Percentiles rank a stretch among this genome's conserved stretches.
phyloP scores from a whole-genome alignment of 2,113 vertebrate genomes.

The Chauna torquata region DNA sequence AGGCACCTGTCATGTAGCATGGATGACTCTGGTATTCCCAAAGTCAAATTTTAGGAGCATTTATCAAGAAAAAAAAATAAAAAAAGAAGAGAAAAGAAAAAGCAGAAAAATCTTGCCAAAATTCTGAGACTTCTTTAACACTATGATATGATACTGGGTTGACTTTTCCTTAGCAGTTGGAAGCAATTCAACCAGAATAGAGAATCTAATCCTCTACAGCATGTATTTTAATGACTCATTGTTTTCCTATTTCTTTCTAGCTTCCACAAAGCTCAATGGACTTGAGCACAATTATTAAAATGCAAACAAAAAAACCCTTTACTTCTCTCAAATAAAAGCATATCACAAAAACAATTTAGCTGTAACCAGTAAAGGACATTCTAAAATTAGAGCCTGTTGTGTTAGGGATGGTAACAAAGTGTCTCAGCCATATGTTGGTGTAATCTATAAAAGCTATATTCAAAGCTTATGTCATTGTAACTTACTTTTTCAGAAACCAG shows the following conservation, averaged over 20 bases:
- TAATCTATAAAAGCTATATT: not conserved
- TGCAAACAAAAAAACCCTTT: not conserved
- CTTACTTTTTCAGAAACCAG: not conserved
- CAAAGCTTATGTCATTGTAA: not conserved
- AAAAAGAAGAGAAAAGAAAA: no score
- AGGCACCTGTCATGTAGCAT: not conserved
- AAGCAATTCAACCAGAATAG: not conserved
- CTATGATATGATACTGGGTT: not conserved
- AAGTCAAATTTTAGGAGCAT: not conserved
- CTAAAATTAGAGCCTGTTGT: constrained; percentile 43
- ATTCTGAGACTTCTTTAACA: not conserved
- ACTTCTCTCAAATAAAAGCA: not conserved
- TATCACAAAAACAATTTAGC: not conserved
- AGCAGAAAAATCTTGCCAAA: not conserved
- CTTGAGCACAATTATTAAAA: not conserved
- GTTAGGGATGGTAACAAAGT: constrained; percentile 1
- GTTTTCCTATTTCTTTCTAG: not conserved
- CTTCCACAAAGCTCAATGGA: not conserved
- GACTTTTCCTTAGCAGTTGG: not conserved
- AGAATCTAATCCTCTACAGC: not conserved
- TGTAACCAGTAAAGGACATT: not conserved
- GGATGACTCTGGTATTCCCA: not conserved
- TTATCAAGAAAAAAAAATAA: not conserved
- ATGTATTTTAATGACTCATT: constrained; percentile 40
- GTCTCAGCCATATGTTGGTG: constrained; percentile 27